phyloP scores from a whole-genome alignment of 2,888 invertebrate genomes.

The Tachina lurida region DNA sequence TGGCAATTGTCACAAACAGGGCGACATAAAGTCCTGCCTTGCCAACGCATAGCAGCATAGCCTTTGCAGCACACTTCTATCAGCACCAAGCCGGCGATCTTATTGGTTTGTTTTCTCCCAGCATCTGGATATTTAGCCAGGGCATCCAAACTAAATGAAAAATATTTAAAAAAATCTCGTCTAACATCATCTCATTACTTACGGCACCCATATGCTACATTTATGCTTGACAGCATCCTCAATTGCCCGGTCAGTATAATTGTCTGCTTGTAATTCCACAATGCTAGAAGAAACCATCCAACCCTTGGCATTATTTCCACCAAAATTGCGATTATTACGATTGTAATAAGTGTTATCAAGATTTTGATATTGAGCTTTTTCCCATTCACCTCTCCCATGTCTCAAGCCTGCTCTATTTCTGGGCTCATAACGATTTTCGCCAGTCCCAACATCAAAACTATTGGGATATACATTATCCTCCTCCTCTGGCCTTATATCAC shows the following conservation, averaged over 20 bases:
- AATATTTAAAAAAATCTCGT: background rate
- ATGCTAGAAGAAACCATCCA: conserved; percentile 42
- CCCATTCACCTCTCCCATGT: conserved; percentile 12
- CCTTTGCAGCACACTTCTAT: conserved; percentile 89
- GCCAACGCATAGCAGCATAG: conserved; percentile 81
- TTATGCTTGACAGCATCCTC: conserved; percentile 71
- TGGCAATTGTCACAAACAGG: conserved; percentile 78
- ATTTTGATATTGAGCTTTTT: conserved; percentile 40
- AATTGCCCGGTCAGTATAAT: background rate
- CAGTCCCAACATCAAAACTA: conserved; percentile 14
- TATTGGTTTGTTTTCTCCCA: conserved; percentile 75
- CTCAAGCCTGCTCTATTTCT: background rate
- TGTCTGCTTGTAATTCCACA: conserved; percentile 36
- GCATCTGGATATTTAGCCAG: conserved; percentile 76
- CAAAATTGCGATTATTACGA: conserved; percentile 41
- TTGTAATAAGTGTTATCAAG: conserved; percentile 7
- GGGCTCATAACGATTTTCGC: background rate
- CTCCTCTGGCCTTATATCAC: conserved; percentile 38
- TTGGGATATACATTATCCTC: conserved; percentile 26
- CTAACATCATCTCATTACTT: conserved; percentile 73
- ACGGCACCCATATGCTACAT: conserved; percentile 80
- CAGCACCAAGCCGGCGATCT: conserved; percentile 85
- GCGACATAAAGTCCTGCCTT: conserved; percentile 75
- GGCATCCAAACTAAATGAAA: conserved; percentile 69
- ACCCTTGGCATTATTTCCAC: conserved; percentile 4